Evolutionary conservation across 1,140 invertebrate genomes (phyloP), one percentile per base, ranked within the genome.

Genomic region (Trichonephila inaurata): DNA sequence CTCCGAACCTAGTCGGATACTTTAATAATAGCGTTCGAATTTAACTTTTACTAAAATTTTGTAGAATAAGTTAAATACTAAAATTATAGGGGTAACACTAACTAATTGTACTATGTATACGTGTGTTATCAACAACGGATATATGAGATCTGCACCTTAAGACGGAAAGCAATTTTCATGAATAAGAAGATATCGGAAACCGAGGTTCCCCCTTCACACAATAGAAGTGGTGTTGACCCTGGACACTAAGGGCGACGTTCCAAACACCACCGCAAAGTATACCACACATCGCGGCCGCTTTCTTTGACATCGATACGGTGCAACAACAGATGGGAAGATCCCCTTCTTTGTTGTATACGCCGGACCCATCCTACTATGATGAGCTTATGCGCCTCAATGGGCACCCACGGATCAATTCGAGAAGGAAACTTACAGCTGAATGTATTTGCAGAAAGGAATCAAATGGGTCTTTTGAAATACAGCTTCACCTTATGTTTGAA

Each of bases 281-380:
- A n/a, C 66, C 66, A 14, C 64, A 24, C 40, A 64, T 33, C 24
- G 89, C n/a, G 69, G 44, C 24, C 18, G 69, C 24, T 24, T 33
- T 81, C 72, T 77, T 81, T 90, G 89, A 90, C 89, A 90, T 90
- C 62, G 89, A 90, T 81, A 82, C 64, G 18, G 33, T 28, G 89
- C 60, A 90, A 90, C 89, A 90, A 82, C 89, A 90, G 89, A 90
- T 90, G 89, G 69, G 89, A 44, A 69, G 62, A 89, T 58, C 66
- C 60, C 66, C 18, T 40, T 89, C 33, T 89, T 88, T 88, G 86
- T 64, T 62, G 51, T 24, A 28, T 24, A 33, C 64, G 21, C 88
- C 51, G 21, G 69, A 51, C 14, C 72, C 69, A 33, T 81, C 89
- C 89, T 24, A 81, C 89, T 90, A 69, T 90, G 89, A 90, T 90